A percentile compares a stretch with the other conserved stretches of the same genome.
These are phyloP conservation scores for Psilopsiagon aymara DNA, from an alignment of 2,113 vertebrate species.

Conservation along the genomic window DNA sequence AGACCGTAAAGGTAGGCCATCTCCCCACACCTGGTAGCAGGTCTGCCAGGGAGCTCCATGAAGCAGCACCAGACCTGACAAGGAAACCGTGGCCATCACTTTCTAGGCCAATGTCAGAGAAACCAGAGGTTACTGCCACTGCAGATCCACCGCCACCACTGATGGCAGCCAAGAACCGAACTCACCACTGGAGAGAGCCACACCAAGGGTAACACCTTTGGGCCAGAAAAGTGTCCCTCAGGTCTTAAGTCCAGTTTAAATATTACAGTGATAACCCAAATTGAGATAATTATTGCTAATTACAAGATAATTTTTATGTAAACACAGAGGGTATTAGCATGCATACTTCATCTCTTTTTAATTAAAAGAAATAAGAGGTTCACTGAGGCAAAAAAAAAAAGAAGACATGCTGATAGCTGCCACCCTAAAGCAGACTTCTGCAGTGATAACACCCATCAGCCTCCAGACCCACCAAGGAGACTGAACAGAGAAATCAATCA, in stretches of 20 bases:
- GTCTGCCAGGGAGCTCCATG: not conserved
- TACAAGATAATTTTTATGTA: not conserved
- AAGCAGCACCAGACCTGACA: not conserved
- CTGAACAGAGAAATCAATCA: not conserved
- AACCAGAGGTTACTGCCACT: not conserved
- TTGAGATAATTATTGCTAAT: conserved; percentile 3
- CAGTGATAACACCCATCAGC: not conserved
- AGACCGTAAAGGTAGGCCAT: not conserved
- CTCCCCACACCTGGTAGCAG: fast-evolving
- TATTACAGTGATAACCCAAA: not conserved
- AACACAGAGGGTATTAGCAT: not conserved
- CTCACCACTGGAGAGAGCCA: not conserved
- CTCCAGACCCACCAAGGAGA: not conserved
- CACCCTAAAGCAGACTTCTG: not conserved
- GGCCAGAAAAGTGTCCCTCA: not conserved
- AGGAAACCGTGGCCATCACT: fast-evolving
- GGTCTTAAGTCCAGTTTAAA: not conserved
- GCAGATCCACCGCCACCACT: not conserved
- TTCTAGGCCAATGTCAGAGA: not conserved
- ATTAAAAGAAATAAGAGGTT: conserved; percentile 26
- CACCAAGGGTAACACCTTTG: not conserved
- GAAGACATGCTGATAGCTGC: not conserved
- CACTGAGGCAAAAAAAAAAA: not conserved
- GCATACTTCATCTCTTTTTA: not conserved
- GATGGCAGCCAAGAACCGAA: not conserved